Evolutionary conservation across 2,888 invertebrate species (phyloP).

Genomic region (Sminthurinus aureus): DNA sequence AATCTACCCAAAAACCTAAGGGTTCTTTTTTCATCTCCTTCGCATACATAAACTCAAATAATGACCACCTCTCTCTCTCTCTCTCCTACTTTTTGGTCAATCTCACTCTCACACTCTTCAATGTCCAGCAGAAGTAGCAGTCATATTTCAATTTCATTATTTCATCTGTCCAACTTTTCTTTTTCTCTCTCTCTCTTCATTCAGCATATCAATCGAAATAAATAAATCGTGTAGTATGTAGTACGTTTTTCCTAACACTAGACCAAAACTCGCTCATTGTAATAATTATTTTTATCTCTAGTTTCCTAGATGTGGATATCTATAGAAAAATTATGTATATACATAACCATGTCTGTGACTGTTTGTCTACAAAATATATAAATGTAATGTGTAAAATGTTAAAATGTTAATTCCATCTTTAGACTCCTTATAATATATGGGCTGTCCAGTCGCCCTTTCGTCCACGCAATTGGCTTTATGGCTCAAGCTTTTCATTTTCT

Average conservation of each 20-base stretch:
- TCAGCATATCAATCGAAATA: slow-evolving; percentile 23
- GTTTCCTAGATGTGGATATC: too few relatives aligned
- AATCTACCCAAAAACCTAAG: slow-evolving; percentile 15
- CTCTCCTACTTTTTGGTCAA: slow-evolving; percentile 13
- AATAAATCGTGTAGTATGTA: not conserved
- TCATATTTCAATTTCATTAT: slow-evolving; percentile 55
- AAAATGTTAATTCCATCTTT: not conserved
- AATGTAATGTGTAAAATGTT: not conserved
- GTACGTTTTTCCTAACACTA: slow-evolving; percentile 1
- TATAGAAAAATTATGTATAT: not conserved
- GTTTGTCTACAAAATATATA: too few relatives aligned
- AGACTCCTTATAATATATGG: too few relatives aligned
- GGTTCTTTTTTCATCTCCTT: slow-evolving; percentile 22
- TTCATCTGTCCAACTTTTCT: slow-evolving; percentile 54
- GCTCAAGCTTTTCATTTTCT: not conserved
- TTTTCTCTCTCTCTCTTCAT: slow-evolving; percentile 30
- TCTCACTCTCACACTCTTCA: slow-evolving; percentile 20
- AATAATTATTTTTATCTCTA: not conserved
- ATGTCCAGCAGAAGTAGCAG: slow-evolving; percentile 34
- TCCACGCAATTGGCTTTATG: not conserved
- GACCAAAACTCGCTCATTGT: not conserved
- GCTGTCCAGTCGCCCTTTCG: not conserved
- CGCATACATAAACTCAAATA: not conserved
- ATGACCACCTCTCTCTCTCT: not conserved
- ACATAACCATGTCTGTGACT: not conserved